phyloP scores from a whole-genome alignment of 2,797 vertebrate genomes.

The Tarsius wallacei region DNA sequence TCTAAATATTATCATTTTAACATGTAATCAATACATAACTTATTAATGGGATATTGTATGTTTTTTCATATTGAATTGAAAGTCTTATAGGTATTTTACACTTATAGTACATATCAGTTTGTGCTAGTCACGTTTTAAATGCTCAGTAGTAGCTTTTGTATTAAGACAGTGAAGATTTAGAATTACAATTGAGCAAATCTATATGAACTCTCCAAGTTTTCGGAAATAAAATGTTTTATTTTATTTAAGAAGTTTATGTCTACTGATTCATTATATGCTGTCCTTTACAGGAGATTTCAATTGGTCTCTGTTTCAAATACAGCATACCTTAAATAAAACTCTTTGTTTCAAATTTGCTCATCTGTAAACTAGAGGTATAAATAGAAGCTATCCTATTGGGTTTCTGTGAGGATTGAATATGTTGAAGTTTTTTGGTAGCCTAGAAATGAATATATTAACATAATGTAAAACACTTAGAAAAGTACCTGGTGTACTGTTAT shows the following conservation, averaged over 20 bases:
- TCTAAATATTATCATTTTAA: conserved; percentile 54
- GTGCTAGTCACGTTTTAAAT: background rate
- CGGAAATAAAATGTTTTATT: conserved; percentile 8
- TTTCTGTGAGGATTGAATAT: background rate
- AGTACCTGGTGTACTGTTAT: conserved; percentile 9
- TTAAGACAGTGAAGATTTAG: background rate
- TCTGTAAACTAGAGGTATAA: conserved; percentile 30
- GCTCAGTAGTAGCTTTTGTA: background rate
- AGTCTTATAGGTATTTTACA: conserved; percentile 6
- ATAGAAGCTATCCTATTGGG: background rate
- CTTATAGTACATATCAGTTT: background rate
- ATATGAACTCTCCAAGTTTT: conserved; percentile 43
- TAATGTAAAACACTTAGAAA: conserved; percentile 51
- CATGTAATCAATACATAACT: background rate
- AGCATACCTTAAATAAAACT: background rate
- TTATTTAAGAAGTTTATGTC: conserved; percentile 22
- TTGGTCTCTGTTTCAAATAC: conserved; percentile 36
- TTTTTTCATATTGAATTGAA: conserved; percentile 66
- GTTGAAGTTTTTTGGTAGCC: background rate
- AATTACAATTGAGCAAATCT: conserved; percentile 54
- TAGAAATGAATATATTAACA: conserved; percentile 17
- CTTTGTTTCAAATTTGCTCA: conserved; percentile 62
- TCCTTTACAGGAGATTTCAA: conserved; percentile 44
- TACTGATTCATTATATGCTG: background rate
- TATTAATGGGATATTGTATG: conserved; percentile 44